phyloP scores from a whole-genome alignment of 1,140 invertebrate genomes.

The Acromyrmex echinatior region DNA sequence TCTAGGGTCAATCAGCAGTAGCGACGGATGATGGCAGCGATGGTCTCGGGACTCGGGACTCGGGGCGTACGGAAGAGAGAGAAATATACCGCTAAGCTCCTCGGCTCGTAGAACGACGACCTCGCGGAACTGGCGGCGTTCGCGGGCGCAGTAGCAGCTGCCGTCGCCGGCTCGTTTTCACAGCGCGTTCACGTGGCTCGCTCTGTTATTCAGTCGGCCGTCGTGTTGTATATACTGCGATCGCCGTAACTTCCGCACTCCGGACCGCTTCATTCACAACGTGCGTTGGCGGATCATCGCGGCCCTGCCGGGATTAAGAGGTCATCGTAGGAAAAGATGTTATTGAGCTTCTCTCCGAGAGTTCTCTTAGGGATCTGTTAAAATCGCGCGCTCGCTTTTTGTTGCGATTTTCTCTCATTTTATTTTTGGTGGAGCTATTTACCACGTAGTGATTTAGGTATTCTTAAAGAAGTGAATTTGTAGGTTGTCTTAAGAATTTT shows the following conservation, averaged over 20 bases:
- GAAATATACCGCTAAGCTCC: conserved; percentile 79
- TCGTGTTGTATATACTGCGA: conserved; percentile 65
- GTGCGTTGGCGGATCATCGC: neutral
- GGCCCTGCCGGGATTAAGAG: neutral
- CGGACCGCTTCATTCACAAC: conserved; percentile 24
- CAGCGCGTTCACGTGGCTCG: conserved; percentile 64
- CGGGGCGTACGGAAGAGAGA: conserved; percentile 32
- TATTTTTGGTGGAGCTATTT: neutral
- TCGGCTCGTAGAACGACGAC: conserved; percentile 77
- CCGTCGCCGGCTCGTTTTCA: conserved; percentile 70
- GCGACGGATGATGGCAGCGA: neutral
- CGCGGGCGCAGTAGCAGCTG: conserved; percentile 67
- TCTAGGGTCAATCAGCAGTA: conserved; percentile 66
- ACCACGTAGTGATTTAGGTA: neutral
- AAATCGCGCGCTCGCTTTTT: neutral
- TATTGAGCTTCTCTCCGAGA: neutral
- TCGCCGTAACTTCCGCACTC: conserved; percentile 69
- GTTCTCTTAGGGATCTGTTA: neutral
- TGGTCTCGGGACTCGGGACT: conserved; percentile 1
- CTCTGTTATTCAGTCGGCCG: conserved; percentile 61
- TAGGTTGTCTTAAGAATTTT: neutral
- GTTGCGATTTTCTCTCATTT: neutral
- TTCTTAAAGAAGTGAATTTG: neutral
- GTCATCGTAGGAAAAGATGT: neutral
- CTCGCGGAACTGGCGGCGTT: conserved; percentile 70